Percentiles rank a stretch among this genome's conserved stretches.
These are phyloP conservation scores for Parnassius glacialis DNA, from an alignment of 2,888 invertebrate species.

Conservation along the genomic window DNA sequence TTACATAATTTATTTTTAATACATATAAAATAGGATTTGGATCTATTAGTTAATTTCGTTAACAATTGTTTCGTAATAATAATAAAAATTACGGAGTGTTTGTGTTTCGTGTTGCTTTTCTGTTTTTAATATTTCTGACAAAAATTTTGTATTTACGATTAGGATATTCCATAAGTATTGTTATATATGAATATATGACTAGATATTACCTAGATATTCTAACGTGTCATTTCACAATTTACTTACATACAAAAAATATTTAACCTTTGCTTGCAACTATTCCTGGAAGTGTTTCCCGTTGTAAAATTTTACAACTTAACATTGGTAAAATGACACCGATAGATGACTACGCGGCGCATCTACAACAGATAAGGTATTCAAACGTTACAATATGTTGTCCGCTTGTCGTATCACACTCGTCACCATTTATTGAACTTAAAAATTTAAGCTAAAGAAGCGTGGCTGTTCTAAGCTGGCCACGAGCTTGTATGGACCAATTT, in stretches of 20 bases:
- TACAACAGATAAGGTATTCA: conserved; percentile 16
- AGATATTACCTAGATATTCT: too few relatives aligned
- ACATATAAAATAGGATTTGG: too few relatives aligned
- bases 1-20: too few relatives aligned
- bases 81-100: too few relatives aligned
- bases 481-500: too few relatives aligned
- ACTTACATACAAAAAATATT: not conserved
- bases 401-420: conserved; percentile 20
- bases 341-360: conserved; percentile 13
- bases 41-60: too few relatives aligned
- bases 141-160: too few relatives aligned
- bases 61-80: too few relatives aligned
- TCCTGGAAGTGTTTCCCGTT: conserved; percentile 17
- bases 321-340: conserved; percentile 12
- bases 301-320: conserved; percentile 19
- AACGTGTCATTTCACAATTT: not conserved
- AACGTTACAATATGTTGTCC: conserved; percentile 16
- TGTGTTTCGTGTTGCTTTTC: too few relatives aligned
- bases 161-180: too few relatives aligned
- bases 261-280: conserved; percentile 7
- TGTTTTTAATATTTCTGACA: too few relatives aligned
- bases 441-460: not conserved
- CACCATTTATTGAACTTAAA: conserved; percentile 4
- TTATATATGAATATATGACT: too few relatives aligned
- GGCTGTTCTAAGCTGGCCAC: not conserved